A percentile compares a stretch with the other conserved stretches of the same genome.
Conservation (phyloP, 2,888 invertebrate species). For the Stenichneumon culpator region DNA sequence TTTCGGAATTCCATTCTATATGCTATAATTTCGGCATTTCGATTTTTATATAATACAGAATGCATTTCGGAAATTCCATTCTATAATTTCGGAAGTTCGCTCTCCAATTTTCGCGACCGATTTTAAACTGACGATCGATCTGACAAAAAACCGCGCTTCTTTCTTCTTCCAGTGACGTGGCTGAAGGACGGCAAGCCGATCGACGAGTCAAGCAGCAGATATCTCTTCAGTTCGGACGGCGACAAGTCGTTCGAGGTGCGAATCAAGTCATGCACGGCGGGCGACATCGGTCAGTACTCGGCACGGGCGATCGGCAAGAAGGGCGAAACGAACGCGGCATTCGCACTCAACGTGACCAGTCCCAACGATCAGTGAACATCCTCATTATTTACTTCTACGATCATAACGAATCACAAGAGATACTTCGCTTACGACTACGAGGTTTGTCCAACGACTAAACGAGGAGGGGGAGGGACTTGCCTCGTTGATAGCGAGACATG, state of each 20-base stretch:
- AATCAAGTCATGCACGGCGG: constrained; percentile 90
- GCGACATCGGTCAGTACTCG: constrained; percentile 95
- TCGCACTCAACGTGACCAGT: constrained; percentile 93
- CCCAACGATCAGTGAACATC: constrained; percentile 85
- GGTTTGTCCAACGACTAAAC: not conserved
- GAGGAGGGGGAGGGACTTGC: not conserved
- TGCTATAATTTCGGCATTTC: too few species aligned
- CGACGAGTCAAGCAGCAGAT: constrained; percentile 92
- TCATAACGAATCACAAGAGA: constrained; percentile 27
- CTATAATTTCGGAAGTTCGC: too few species aligned
- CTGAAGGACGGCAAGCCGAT: constrained; percentile 96
- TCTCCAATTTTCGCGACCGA: too few species aligned
- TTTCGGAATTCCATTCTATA: too few species aligned
- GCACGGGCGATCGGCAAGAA: constrained; percentile 94
- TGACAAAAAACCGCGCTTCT: not conserved
- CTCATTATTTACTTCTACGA: constrained; percentile 38
- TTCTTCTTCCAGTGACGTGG: constrained; percentile 88
- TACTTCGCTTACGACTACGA: constrained; percentile 14
- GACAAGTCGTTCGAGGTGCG: constrained; percentile 92
- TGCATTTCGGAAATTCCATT: too few species aligned
- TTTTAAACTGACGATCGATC: not conserved
- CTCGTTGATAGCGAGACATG: constrained; percentile 10
- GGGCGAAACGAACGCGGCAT: constrained; percentile 93
- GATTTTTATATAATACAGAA: too few species aligned
- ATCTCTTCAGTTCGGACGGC: constrained; percentile 93